These are phyloP conservation scores for Australoheros scitulus DNA, from an alignment of 2,113 vertebrate species.

Conservation along the genomic window DNA sequence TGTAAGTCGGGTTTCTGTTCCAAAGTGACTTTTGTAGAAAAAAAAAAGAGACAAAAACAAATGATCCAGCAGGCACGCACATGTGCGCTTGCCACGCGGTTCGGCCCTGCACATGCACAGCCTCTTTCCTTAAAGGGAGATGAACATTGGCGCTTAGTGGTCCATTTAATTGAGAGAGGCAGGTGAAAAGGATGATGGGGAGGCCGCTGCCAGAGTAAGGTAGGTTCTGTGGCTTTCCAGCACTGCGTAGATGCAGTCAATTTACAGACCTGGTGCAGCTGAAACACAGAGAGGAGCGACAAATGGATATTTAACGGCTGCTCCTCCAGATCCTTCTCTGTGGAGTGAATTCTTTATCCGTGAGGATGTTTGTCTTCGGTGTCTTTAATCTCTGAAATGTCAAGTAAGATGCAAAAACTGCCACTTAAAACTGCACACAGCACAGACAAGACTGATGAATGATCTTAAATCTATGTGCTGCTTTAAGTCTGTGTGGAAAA, in stretches of 20 bases:
- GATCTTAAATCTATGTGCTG: background rate
- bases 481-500: background rate
- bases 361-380: background rate
- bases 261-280: constrained; percentile 37
- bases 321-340: background rate
- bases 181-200: constrained; percentile 51
- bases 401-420: background rate
- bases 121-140: background rate
- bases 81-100: background rate
- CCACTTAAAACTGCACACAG: background rate
- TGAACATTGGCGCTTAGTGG: constrained; percentile 38
- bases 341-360: background rate
- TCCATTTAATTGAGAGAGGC: constrained; percentile 61
- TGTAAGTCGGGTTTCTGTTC: constrained; percentile 7
- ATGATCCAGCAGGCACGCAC: background rate
- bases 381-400: background rate
- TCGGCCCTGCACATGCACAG: background rate
- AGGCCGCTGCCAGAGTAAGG: constrained; percentile 17
- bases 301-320: background rate
- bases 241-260: constrained; percentile 34
- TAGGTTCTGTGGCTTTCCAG: constrained; percentile 2
- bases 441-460: background rate
- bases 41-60: constrained; percentile 14
- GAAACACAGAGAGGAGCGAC: constrained; percentile 1
- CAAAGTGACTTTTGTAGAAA: background rate